phyloP scores from a whole-genome alignment of 2,888 invertebrate species.

The Acronicta aceris region DNA sequence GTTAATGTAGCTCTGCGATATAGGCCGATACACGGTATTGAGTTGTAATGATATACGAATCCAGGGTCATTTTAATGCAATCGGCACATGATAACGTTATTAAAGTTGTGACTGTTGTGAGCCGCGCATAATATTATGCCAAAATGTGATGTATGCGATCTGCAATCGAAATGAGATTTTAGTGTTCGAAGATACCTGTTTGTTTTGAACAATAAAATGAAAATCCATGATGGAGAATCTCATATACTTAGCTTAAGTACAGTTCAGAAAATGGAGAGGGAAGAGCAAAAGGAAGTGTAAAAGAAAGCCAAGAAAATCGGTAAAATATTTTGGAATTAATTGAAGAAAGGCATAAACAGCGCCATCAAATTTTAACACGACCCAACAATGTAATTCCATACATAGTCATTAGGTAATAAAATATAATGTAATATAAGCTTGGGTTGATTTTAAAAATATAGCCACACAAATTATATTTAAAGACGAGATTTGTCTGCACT shows the following conservation, averaged over 20 bases:
- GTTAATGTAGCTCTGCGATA: conserved; percentile 26
- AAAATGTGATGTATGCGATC: background rate
- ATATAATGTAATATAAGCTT: too few relatives aligned
- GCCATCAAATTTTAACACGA: too few relatives aligned
- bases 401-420: too few relatives aligned
- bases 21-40: conserved; percentile 1
- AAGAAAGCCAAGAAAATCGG: too few relatives aligned
- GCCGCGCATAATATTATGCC: background rate
- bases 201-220: too few relatives aligned
- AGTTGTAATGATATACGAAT: conserved; percentile 16
- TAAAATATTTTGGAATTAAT: too few relatives aligned
- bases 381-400: background rate
- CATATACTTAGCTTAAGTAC: too few relatives aligned
- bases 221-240: too few relatives aligned
- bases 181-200: background rate
- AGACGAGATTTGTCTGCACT: conserved; percentile 3
- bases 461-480: too few relatives aligned
- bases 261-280: too few relatives aligned
- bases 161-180: conserved; percentile 8
- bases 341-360: background rate
- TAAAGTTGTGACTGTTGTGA: background rate
- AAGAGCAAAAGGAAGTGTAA: too few relatives aligned
- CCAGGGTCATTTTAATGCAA: conserved; percentile 28
- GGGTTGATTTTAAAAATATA: too few relatives aligned
- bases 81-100: conserved; percentile 25